A percentile compares a stretch with the other conserved stretches of the same genome.
Conservation (phyloP, 1,140 invertebrate genomes). For the Metaphire vulgaris region DNA sequence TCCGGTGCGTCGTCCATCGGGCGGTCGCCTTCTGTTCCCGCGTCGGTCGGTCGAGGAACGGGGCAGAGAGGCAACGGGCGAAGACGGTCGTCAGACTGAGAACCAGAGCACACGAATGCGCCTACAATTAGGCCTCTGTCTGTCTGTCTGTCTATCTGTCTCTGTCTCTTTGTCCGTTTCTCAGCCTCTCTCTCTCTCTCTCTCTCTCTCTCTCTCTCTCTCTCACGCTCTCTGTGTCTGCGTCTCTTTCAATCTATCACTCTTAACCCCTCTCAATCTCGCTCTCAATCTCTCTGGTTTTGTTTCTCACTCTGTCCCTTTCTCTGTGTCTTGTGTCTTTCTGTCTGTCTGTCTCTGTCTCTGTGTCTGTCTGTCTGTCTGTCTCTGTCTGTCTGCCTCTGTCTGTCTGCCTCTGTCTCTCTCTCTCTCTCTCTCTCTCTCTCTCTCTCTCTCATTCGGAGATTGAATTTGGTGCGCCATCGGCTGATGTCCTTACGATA, state of each 20-base stretch:
- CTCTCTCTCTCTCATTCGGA: slow-evolving; percentile 17
- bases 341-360: background rate
- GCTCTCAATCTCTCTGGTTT: background rate
- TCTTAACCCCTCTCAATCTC: background rate
- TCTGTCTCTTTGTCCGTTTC: background rate
- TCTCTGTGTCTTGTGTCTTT: too few species aligned
- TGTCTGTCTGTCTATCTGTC: background rate
- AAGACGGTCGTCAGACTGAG: background rate
- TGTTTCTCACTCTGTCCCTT: background rate
- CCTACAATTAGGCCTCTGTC: background rate
- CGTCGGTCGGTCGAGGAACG: background rate
- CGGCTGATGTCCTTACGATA: too few species aligned
- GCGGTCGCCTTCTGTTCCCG: background rate
- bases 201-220: background rate
- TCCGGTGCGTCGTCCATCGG: background rate
- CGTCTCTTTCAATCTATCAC: background rate
- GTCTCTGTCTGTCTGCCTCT: background rate
- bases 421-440: slow-evolving; percentile 22
- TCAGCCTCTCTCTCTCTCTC: background rate
- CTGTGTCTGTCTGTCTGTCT: background rate
- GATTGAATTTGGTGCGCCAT: too few species aligned
- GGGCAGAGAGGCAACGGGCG: background rate
- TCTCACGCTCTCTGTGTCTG: background rate
- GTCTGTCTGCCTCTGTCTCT: slow-evolving; percentile 21
- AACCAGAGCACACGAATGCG: background rate